Evolutionary conservation across 1,140 invertebrate species (phyloP).

Genomic region (Heterodera carotae): DNA sequence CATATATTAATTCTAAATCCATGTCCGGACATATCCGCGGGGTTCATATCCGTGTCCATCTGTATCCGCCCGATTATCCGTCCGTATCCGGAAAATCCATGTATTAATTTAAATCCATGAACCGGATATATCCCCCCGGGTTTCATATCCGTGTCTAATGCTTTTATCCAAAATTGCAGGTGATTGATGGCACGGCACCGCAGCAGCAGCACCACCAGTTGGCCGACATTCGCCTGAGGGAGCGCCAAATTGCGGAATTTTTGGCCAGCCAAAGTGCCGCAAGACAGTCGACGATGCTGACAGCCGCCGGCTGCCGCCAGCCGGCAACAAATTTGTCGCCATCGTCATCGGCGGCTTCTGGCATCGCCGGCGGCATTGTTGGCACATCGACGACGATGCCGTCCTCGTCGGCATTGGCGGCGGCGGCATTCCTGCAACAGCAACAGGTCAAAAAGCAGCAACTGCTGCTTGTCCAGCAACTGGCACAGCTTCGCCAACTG

Average conservation of each 20-base stretch:
- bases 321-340: not conserved
- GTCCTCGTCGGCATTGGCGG: not conserved
- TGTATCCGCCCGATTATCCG: not conserved
- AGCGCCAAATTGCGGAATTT: not conserved
- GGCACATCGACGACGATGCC: not conserved
- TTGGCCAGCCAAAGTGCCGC: constrained; percentile 1
- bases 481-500: not conserved
- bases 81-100: too few relatives aligned
- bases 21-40: too few relatives aligned
- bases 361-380: too few relatives aligned
- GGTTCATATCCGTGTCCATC: not conserved
- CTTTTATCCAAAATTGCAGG: not conserved
- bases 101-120: not conserved
- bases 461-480: not conserved
- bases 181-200: not conserved
- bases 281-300: not conserved
- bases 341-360: not conserved
- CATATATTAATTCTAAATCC: not conserved
- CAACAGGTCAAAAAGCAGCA: not conserved
- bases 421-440: not conserved
- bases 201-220: not conserved
- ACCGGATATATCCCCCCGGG: not conserved
- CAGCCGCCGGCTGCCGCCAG: not conserved
- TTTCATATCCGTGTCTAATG: not conserved
- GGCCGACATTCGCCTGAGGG: not conserved